A percentile compares a stretch with the other conserved stretches of the same genome.
These are phyloP conservation scores for Chaetoderma sp. DNA, from an alignment of 2,888 invertebrate genomes.

Conservation along the genomic window DNA sequence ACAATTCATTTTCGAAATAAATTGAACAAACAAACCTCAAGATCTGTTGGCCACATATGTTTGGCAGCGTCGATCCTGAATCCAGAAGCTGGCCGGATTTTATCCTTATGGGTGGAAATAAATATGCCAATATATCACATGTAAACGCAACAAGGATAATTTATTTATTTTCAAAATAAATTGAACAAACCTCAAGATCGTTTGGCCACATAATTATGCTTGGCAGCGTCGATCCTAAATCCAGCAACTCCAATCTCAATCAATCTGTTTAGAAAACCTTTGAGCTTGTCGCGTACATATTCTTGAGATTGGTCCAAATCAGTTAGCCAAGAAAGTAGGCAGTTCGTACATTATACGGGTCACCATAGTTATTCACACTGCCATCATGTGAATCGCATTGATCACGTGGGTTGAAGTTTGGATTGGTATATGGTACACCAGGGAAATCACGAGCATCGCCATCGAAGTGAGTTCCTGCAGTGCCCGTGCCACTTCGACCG, in stretches of 20 bases:
- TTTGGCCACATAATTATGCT: conserved; percentile 43
- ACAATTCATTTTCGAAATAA: no score
- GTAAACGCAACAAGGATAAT: no score
- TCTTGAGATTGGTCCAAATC: conserved; percentile 80
- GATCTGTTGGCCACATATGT: no score
- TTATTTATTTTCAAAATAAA: no score
- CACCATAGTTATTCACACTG: conserved; percentile 52
- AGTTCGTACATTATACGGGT: conserved; percentile 75
- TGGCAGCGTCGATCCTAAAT: conserved; percentile 39
- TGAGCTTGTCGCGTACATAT: conserved; percentile 31
- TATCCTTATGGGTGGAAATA: no score
- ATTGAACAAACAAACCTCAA: no score
- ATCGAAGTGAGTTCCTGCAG: conserved; percentile 73
- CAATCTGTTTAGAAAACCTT: conserved; percentile 31
- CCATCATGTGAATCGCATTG: conserved; percentile 71
- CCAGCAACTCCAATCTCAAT: conserved; percentile 41
- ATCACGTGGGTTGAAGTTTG: conserved; percentile 75
- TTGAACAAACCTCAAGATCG: conserved; percentile 33
- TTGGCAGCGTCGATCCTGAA: no score
- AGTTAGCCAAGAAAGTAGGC: conserved; percentile 79
- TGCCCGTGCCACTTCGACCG: conserved; percentile 73
- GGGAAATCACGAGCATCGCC: conserved; percentile 61
- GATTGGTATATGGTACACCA: conserved; percentile 69
- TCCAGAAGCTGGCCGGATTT: no score
- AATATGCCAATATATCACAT: no score